A percentile compares a stretch with the other conserved stretches of the same genome.
These are phyloP conservation scores for Pecten maximus DNA, from an alignment of 2,888 invertebrate species.

Conservation along the genomic window DNA sequence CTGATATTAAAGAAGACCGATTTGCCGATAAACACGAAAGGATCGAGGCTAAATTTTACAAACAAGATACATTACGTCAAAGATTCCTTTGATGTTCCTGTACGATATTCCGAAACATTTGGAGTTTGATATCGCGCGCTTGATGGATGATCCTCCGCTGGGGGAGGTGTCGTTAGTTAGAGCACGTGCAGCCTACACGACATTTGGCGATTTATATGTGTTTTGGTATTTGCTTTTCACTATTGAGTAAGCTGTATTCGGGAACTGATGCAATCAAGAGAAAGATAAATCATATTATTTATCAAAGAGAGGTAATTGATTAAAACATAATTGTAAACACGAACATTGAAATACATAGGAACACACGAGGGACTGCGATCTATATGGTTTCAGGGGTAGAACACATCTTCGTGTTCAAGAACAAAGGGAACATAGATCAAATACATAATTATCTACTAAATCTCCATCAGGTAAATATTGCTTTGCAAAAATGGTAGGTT, in stretches of 20 bases:
- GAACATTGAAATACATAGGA: neutral
- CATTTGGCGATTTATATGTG: neutral
- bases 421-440: conserved; percentile 8
- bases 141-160: conserved; percentile 18
- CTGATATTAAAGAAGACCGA: conserved; percentile 7
- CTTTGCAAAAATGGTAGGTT: neutral
- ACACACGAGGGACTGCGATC: neutral
- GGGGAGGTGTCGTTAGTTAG: conserved; percentile 13
- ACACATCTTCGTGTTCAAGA: neutral
- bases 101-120: neutral
- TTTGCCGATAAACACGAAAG: neutral
- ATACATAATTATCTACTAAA: neutral
- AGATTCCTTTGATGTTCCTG: conserved; percentile 1
- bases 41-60: conserved; percentile 8
- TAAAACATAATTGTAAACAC: conserved; percentile 2
- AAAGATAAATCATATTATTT: conserved; percentile 7
- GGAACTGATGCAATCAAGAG: neutral
- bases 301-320: conserved; percentile 33
- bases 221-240: neutral
- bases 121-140: neutral
- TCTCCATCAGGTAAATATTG: neutral
- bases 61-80: neutral
- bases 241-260: conserved; percentile 1
- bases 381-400: neutral
- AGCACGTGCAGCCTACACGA: neutral